Conservation (phyloP, 1,140 invertebrate species). For the silkworm (Bombyx mori) region DNA sequence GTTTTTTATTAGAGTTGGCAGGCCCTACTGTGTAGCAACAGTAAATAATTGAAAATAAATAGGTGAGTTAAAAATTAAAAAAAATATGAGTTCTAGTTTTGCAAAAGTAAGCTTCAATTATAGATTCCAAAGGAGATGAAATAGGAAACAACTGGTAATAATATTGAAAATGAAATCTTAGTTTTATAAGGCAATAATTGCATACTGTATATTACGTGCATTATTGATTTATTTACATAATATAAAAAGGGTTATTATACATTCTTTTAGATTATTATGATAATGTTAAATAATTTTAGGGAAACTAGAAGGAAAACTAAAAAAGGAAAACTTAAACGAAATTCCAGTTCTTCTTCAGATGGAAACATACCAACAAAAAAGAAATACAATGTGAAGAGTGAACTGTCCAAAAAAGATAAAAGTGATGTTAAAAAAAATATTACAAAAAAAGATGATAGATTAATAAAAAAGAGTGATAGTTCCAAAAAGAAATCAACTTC, state of each 20-base stretch:
- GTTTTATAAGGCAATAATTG: no score
- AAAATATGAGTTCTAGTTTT: no score
- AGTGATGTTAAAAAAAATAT: conserved; percentile 47
- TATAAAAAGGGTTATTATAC: background rate
- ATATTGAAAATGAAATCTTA: no score
- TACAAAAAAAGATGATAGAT: conserved; percentile 60
- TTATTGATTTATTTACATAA: background rate
- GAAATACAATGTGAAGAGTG: conserved; percentile 54
- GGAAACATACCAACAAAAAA: conserved; percentile 63
- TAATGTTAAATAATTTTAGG: conserved; percentile 27
- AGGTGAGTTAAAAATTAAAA: no score
- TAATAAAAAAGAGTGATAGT: conserved; percentile 54
- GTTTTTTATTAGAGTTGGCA: no score
- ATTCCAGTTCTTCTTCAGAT: conserved; percentile 69
- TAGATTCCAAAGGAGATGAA: no score
- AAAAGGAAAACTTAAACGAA: conserved; percentile 65
- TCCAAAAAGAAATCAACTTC: conserved; percentile 51
- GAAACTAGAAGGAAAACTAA: conserved; percentile 57
- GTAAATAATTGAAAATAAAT: no score
- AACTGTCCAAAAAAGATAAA: conserved; percentile 60
- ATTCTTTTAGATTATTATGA: background rate
- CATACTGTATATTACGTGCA: no score
- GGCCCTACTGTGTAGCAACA: no score
- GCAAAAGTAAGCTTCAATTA: no score
- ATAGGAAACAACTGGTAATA: no score